phyloP scores from a whole-genome alignment of 2,888 invertebrate genomes.

The Drosophila demipolita region DNA sequence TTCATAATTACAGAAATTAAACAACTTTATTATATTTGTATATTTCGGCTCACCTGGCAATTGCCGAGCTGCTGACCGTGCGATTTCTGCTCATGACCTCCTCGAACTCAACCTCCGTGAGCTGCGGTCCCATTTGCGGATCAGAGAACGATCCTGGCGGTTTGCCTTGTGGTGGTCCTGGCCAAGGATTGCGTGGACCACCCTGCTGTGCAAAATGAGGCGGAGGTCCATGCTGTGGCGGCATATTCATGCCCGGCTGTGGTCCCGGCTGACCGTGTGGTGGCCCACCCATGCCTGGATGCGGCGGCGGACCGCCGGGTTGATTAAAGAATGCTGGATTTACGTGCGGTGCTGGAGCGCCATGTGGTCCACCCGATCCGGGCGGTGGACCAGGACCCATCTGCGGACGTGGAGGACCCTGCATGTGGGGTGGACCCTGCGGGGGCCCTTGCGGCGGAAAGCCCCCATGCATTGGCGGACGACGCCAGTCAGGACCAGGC shows the following conservation, averaged over 20 bases:
- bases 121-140: constrained; percentile 86
- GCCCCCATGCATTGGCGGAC: constrained; percentile 90
- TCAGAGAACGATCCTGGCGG: constrained; percentile 84
- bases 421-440: constrained; percentile 90
- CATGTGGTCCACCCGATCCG: constrained; percentile 84
- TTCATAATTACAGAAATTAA: background rate
- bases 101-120: constrained; percentile 98
- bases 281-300: constrained; percentile 86
- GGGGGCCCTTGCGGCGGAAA: constrained; percentile 87
- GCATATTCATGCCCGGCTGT: constrained; percentile 84
- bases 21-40: background rate
- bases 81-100: constrained; percentile 99
- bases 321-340: constrained; percentile 98
- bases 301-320: constrained; percentile 84
- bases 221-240: constrained; percentile 88
- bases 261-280: constrained; percentile 86
- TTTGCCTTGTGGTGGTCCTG: constrained; percentile 86
- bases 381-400: constrained; percentile 86
- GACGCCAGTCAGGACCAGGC: constrained; percentile 90
- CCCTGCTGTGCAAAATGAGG: constrained; percentile 89
- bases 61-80: constrained; percentile 98
- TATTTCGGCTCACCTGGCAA: constrained; percentile 87
- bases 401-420: constrained; percentile 87
- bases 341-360: constrained; percentile 96
- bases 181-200: constrained; percentile 90